Evolutionary conservation across 2,888 invertebrate species (phyloP).

Genomic region (Aporophyla nigra): DNA sequence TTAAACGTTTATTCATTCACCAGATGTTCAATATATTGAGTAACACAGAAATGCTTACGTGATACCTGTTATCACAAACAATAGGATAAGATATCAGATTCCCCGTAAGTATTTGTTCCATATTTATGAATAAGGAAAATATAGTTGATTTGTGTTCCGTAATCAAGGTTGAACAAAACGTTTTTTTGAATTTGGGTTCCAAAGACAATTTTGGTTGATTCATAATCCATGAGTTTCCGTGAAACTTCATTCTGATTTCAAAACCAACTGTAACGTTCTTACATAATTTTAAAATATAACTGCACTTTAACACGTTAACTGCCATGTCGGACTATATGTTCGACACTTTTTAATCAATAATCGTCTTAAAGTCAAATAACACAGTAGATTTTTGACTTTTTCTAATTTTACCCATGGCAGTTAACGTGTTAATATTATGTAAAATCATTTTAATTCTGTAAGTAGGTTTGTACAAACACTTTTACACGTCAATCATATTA

Average conservation of each 20-base stretch:
- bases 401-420: no score
- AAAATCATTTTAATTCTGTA: no score
- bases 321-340: no score
- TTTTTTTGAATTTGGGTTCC: neutral
- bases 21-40: neutral
- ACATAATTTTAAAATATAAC: neutral
- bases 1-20: slow-evolving; percentile 7
- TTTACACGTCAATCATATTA: no score
- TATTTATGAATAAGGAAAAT: slow-evolving; percentile 33
- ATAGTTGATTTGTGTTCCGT: neutral
- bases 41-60: slow-evolving; percentile 15
- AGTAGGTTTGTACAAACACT: no score
- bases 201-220: neutral
- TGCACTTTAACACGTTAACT: no score
- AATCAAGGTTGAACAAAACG: neutral
- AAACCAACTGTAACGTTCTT: neutral
- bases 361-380: no score
- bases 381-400: no score
- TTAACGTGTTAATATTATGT: no score
- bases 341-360: no score
- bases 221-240: neutral
- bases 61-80: neutral
- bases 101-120: neutral
- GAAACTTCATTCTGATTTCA: neutral
- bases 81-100: slow-evolving; percentile 36